Evolutionary conservation across 2,797 vertebrate genomes (phyloP).

Genomic region (Discoglossus pictus): DNA sequence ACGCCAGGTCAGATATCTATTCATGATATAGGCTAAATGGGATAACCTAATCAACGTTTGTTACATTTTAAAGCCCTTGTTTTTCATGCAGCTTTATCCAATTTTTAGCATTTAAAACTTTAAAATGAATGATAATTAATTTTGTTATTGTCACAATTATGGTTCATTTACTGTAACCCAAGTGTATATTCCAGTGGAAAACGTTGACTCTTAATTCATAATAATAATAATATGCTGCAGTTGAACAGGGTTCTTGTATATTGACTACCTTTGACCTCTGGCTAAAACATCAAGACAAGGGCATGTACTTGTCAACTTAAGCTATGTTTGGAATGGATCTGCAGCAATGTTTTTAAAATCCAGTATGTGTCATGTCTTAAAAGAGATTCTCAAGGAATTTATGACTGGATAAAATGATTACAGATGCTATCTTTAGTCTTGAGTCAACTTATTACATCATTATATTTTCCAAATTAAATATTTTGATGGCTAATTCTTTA

Average conservation of each 20-base stretch:
- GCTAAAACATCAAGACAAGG: constrained; percentile 24
- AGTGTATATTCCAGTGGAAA: no score
- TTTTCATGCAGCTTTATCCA: no score
- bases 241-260: constrained; percentile 1
- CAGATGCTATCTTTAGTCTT: constrained; percentile 39
- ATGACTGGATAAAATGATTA: constrained; percentile 21
- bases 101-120: no score
- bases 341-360: constrained; percentile 36
- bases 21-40: no score
- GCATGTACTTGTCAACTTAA: constrained; percentile 33
- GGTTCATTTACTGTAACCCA: no score
- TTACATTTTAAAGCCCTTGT: no score
- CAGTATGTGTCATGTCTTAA: constrained; percentile 49
- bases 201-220: no score
- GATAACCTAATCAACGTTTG: no score
- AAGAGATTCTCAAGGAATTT: constrained; percentile 41
- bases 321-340: constrained; percentile 45
- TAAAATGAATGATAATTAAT: no score
- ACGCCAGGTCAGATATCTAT: no score
- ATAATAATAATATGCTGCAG: no score
- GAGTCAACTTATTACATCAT: constrained; percentile 41
- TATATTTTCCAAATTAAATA: constrained; percentile 33
- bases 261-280: constrained; percentile 26
- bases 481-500: constrained; percentile 26
- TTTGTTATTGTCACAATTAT: no score